Evolutionary conservation across 2,797 vertebrate genomes (phyloP).

Genomic region (Acanthornis magna): DNA sequence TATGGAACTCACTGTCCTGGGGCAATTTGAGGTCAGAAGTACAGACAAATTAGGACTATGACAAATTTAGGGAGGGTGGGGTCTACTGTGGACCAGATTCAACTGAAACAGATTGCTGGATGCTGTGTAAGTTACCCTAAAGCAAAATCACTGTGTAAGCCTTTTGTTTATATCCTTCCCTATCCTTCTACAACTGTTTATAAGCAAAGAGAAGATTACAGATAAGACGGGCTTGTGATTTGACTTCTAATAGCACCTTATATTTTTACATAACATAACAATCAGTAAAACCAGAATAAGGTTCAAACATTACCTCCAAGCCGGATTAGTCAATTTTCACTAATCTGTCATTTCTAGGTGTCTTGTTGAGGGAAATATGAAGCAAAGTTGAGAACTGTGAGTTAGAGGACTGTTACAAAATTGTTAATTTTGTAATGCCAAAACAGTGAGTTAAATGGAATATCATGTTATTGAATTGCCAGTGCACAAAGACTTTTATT

Average conservation of each 20-base stretch:
- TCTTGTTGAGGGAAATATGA: not conserved
- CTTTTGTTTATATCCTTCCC: constrained; percentile 9
- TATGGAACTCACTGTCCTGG: not conserved
- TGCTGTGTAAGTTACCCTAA: not conserved
- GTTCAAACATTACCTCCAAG: not conserved
- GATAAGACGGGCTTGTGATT: not conserved
- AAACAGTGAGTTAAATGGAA: not conserved
- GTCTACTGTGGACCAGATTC: not conserved
- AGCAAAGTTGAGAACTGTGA: not conserved
- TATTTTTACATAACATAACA: not conserved
- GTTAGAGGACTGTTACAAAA: not conserved
- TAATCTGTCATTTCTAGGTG: not conserved
- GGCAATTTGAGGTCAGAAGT: not conserved
- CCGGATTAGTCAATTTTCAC: not conserved
- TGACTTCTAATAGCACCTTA: constrained; percentile 29
- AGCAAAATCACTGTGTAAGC: not conserved
- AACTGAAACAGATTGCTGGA: not conserved
- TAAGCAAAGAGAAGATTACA: constrained; percentile 38
- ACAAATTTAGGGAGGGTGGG: not conserved
- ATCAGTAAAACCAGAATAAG: not conserved
- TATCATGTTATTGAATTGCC: not conserved
- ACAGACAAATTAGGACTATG: not conserved
- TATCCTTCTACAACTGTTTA: not conserved
- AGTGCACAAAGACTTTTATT: not conserved
- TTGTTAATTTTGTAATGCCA: not conserved